phyloP scores from a whole-genome alignment of 2,113 vertebrate genomes.

The Gambusia affinis region DNA sequence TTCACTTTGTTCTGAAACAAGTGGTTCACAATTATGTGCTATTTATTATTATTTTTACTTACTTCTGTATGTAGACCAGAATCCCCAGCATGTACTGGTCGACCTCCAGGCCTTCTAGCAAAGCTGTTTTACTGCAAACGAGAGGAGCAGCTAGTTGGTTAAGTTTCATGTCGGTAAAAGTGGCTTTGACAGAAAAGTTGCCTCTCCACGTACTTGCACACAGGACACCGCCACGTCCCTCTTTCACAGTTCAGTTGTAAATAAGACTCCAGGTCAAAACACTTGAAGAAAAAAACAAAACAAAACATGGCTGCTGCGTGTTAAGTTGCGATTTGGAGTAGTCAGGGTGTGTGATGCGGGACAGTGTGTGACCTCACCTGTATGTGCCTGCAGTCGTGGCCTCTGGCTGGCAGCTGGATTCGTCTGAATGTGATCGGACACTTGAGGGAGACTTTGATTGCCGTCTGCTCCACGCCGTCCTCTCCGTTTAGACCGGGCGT shows the following conservation, averaged over 20 bases:
- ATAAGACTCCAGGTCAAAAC: constrained; percentile 91
- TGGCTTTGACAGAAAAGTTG: background rate
- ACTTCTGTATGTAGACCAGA: constrained; percentile 96
- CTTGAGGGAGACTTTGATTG: constrained; percentile 96
- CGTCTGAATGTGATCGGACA: constrained; percentile 97
- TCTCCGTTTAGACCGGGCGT: constrained; percentile 92
- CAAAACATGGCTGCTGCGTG: background rate
- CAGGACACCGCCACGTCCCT: constrained; percentile 86
- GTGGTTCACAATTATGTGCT: too few species aligned
- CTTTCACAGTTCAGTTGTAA: constrained; percentile 84
- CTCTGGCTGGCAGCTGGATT: constrained; percentile 94
- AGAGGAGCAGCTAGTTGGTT: background rate
- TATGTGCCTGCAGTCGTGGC: constrained; percentile 94
- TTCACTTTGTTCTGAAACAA: too few species aligned
- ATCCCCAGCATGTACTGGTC: constrained; percentile 98
- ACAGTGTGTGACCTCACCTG: constrained; percentile 79
- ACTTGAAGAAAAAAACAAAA: constrained; percentile 66
- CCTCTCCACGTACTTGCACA: constrained; percentile 79
- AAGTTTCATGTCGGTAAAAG: background rate
- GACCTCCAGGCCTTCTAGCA: constrained; percentile 94
- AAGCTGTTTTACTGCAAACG: constrained; percentile 88
- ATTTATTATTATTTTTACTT: constrained; percentile 42
- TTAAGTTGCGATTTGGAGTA: background rate
- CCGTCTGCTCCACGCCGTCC: constrained; percentile 94
- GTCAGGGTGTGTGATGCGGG: background rate